phyloP scores from a whole-genome alignment of 2,797 vertebrate species.

The Vespertilio murinus region DNA sequence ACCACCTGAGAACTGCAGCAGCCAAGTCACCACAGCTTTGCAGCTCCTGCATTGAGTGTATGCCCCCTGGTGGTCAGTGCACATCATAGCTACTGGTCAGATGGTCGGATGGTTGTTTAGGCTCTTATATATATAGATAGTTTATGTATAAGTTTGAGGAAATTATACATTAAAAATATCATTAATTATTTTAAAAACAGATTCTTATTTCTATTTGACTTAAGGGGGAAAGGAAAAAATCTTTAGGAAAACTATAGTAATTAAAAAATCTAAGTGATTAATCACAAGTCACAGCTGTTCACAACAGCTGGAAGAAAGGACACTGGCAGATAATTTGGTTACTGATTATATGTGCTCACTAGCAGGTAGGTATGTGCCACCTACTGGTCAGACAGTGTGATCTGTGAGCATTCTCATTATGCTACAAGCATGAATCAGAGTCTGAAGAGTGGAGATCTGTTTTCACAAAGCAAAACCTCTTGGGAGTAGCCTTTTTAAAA shows the following conservation, averaged over 20 bases:
- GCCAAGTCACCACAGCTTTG: no score
- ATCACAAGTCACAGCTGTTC: not conserved
- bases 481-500: not conserved
- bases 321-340: not conserved
- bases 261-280: not conserved
- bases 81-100: no score
- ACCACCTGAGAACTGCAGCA: no score
- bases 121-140: not conserved
- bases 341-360: not conserved
- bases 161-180: not conserved
- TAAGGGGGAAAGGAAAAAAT: not conserved
- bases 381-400: not conserved
- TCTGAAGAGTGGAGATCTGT: not conserved
- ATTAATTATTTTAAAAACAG: slow-evolving; percentile 15
- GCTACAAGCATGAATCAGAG: not conserved
- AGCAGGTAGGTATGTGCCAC: not conserved
- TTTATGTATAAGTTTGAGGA: not conserved
- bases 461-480: not conserved
- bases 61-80: no score
- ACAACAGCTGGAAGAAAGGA: not conserved
- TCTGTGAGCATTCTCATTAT: not conserved
- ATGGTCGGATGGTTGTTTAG: no score
- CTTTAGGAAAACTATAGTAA: slow-evolving; percentile 15
- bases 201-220: not conserved
- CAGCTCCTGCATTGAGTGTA: no score